Conservation (phyloP, 1,140 invertebrate species). For the Ditylenchus dipsaci region DNA sequence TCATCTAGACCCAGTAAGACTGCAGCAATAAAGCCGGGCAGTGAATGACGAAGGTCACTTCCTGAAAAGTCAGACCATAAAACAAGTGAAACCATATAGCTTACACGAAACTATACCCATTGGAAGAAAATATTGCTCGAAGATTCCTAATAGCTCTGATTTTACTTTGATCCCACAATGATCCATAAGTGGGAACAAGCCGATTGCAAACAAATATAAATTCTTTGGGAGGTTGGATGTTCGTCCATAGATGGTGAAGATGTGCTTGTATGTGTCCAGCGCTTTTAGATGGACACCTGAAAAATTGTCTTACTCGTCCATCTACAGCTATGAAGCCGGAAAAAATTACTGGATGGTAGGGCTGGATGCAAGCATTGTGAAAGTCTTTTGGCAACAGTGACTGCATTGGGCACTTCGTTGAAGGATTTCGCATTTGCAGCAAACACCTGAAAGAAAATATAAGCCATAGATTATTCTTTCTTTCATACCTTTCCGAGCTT, state of each 20-base stretch:
- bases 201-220: constrained; percentile 59
- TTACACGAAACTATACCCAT: constrained; percentile 65
- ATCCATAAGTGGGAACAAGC: constrained; percentile 80
- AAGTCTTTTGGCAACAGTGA: constrained; percentile 84
- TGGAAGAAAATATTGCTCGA: constrained; percentile 85
- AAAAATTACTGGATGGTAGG: constrained; percentile 69
- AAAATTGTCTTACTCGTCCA: constrained; percentile 5
- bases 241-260: constrained; percentile 81
- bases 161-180: constrained; percentile 80
- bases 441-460: constrained; percentile 65
- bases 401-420: constrained; percentile 76
- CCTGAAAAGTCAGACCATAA: too few species aligned
- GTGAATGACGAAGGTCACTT: constrained; percentile 69
- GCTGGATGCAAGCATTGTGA: constrained; percentile 92
- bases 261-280: constrained; percentile 84
- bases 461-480: background rate
- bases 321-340: constrained; percentile 4
- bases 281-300: constrained; percentile 81
- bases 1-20: constrained; percentile 81
- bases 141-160: constrained; percentile 75
- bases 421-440: constrained; percentile 67
- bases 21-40: constrained; percentile 80
- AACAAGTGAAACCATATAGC: too few species aligned
- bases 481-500: constrained; percentile 80
- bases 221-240: constrained; percentile 73